Percentiles rank a stretch among this genome's conserved stretches.
Conservation (phyloP, 2,797 vertebrate species). For the Acropternis orthonyx region DNA sequence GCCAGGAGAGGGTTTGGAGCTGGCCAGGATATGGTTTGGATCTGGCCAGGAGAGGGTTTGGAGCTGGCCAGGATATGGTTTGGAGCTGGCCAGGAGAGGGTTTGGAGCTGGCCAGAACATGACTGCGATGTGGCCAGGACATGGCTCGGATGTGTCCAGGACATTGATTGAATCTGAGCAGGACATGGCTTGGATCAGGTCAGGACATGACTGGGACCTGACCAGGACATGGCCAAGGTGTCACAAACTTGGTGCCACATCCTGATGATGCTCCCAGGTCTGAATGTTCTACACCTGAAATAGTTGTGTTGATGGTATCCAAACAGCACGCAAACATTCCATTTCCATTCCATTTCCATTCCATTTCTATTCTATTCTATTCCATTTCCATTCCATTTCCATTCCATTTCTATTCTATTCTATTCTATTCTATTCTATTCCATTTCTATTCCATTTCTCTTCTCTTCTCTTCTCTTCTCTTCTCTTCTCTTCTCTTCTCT, state of each 20-base stretch:
- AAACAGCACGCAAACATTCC: background rate
- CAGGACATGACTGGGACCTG: background rate
- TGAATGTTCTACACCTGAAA: background rate
- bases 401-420: background rate
- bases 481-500: too few relatives aligned
- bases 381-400: background rate
- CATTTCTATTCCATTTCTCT: too few relatives aligned
- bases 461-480: too few relatives aligned
- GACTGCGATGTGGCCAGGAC: too few relatives aligned
- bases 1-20: too few relatives aligned
- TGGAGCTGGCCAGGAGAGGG: too few relatives aligned
- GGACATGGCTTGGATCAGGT: background rate
- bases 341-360: background rate
- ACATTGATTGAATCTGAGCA: too few relatives aligned
- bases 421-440: background rate
- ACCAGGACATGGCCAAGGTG: rapidly evolving
- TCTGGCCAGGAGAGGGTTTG: too few relatives aligned
- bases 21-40: too few relatives aligned
- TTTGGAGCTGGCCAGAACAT: too few relatives aligned
- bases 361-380: background rate
- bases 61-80: too few relatives aligned
- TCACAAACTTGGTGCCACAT: rapidly evolving
- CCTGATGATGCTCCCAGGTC: background rate
- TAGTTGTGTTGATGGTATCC: background rate
- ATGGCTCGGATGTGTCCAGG: too few relatives aligned